Conservation (phyloP, 2,888 invertebrate genomes). For the Carabus problematicus region DNA sequence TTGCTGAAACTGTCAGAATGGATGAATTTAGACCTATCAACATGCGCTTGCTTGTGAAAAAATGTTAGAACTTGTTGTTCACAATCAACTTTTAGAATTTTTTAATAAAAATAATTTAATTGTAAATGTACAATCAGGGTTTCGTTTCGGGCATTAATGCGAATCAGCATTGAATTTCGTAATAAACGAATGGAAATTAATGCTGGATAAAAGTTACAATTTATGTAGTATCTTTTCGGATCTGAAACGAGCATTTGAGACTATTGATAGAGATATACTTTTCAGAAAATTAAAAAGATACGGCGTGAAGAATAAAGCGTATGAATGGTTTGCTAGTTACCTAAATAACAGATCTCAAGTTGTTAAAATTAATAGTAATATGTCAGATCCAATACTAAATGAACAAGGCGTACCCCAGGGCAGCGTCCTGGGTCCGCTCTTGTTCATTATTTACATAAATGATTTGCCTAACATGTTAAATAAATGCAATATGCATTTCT, state of each 20-base stretch:
- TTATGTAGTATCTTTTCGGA: neutral
- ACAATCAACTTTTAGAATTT: slow-evolving; percentile 38
- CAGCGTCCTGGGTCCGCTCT: too few species aligned
- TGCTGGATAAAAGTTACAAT: neutral
- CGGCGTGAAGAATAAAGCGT: too few species aligned
- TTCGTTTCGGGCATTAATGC: neutral
- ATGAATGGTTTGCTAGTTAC: too few species aligned
- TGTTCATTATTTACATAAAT: too few species aligned
- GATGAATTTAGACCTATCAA: slow-evolving; percentile 44
- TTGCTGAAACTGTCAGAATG: slow-evolving; percentile 7
- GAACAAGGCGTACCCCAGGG: too few species aligned
- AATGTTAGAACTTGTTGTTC: slow-evolving; percentile 41
- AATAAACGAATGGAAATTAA: slow-evolving; percentile 4
- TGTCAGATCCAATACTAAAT: too few species aligned
- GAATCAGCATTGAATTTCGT: slow-evolving; percentile 1
- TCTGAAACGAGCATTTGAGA: neutral
- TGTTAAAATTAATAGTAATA: too few species aligned
- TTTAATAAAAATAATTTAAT: slow-evolving; percentile 37
- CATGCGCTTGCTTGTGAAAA: slow-evolving; percentile 43
- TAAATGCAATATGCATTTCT: too few species aligned
- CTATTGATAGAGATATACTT: too few species aligned
- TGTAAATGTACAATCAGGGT: slow-evolving; percentile 4
- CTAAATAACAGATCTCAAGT: too few species aligned
- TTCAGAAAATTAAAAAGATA: too few species aligned
- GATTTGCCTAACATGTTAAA: too few species aligned